Base-by-base conservation (phyloP, 2,113 vertebrate species). In the Cebidichthys violaceus region DNA sequence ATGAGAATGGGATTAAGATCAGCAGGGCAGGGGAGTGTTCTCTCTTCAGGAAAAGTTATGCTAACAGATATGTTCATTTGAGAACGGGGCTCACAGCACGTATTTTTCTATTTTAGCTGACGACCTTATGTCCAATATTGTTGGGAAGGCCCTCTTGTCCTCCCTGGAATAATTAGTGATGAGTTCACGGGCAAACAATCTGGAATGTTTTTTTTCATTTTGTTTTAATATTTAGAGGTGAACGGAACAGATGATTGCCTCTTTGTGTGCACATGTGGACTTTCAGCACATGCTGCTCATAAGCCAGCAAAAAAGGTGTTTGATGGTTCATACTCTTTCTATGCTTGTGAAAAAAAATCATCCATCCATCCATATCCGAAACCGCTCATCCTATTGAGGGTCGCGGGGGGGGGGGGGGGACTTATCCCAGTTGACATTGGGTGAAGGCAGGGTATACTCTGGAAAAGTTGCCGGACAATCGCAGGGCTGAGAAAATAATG, bases 31-130 rank as follows among this genome's bases (percentile, higher is more conserved):
- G 76, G 84, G 62, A 59, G 71, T 39, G 70, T 62, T 85, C 43
- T 22, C 15, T 67, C 65, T 77, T 81, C 62, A 72, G 37, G 80
- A 84, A 76, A 54, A 81, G 74, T 72, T 80, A 71, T 22, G 61
- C 57, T 54, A 83, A 88, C 86, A 89, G 47, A 81, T 86, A 80
- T 82, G 87, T 84, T 86, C 82, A 82, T 86, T 27, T 41, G 79
- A 89, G 81, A 78, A 66, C 6, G 14, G 11, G 7, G 50, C 73
- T 85, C 88, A 37, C 76, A 88, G 86, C 83, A 39, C 54, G 83
- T 1, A 55, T 41, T 52, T 0, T 90, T 91, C 79, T 92, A 88
- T 90, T 93, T 92, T 85, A 86, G 75, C 71, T 33, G 41, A 71
- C 60, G 57, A 2, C 55, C 33, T 20, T 64, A 50, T 60, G 41